These are phyloP conservation scores for Troides aeacus DNA, from an alignment of 2,888 invertebrate species.

Conservation along the genomic window DNA sequence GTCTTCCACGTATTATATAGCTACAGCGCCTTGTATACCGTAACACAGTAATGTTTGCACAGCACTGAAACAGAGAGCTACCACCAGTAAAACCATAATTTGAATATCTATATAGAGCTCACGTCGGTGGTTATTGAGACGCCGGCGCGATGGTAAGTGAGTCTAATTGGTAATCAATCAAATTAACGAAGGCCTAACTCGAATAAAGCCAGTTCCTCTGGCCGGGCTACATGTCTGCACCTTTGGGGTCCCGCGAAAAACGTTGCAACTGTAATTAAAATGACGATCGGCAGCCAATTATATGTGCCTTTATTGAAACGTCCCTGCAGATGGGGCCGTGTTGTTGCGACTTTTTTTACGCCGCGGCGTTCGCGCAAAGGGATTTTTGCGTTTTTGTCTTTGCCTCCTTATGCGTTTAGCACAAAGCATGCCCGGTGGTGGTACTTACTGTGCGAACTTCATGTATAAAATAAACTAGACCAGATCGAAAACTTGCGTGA, in stretches of 20 bases:
- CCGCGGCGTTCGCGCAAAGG: constrained; percentile 51
- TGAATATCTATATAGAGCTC: constrained; percentile 15
- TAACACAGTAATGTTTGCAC: too few species aligned
- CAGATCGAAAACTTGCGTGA: too few species aligned
- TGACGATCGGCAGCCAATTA: constrained; percentile 64
- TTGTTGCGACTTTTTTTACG: constrained; percentile 45
- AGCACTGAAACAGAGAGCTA: too few species aligned
- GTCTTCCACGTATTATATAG: too few species aligned
- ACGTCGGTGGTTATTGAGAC: not conserved
- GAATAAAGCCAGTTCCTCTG: constrained; percentile 13
- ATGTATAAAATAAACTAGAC: not conserved
- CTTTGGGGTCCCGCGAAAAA: constrained; percentile 44
- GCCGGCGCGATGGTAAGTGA: constrained; percentile 18
- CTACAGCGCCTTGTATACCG: too few species aligned
- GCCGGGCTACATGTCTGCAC: constrained; percentile 22
- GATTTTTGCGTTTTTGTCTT: constrained; percentile 47
- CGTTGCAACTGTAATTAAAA: constrained; percentile 59
- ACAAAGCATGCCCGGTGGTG: constrained; percentile 29
- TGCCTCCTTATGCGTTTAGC: constrained; percentile 34
- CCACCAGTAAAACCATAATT: not conserved
- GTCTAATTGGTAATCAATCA: constrained; percentile 30
- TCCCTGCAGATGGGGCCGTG: constrained; percentile 49
- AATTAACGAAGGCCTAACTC: constrained; percentile 26
- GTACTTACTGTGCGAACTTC: constrained; percentile 29
- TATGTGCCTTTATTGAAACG: constrained; percentile 66